phyloP scores from a whole-genome alignment of 2,113 vertebrate genomes.

The Elgaria multicarinata region DNA sequence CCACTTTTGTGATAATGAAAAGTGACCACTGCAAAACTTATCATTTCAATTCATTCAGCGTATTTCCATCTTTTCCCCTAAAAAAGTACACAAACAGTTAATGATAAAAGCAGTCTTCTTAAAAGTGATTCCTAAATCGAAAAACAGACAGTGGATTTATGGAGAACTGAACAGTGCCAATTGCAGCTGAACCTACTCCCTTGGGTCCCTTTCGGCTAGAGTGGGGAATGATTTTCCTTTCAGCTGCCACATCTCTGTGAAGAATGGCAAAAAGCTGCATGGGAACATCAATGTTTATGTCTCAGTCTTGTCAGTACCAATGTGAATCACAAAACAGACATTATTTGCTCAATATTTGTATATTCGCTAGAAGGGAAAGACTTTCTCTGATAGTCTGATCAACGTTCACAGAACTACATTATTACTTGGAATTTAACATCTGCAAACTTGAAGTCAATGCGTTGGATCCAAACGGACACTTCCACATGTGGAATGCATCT shows the following conservation, averaged over 20 bases:
- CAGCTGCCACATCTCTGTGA: neutral
- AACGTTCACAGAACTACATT: conserved; percentile 34
- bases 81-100: neutral
- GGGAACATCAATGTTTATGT: conserved; percentile 34
- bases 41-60: neutral
- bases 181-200: neutral
- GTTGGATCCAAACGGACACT: neutral
- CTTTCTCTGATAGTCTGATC: conserved; percentile 20
- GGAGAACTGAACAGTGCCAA: neutral
- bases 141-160: conserved; percentile 20
- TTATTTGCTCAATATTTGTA: conserved; percentile 55
- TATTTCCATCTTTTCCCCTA: neutral
- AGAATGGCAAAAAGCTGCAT: conserved; percentile 15
- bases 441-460: neutral
- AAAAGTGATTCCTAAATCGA: neutral
- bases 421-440: conserved; percentile 17
- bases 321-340: conserved; percentile 29
- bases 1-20: neutral
- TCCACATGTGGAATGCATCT: neutral
- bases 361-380: conserved; percentile 12
- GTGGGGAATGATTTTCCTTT: conserved; percentile 3
- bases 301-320: conserved; percentile 45
- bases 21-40: fast-evolving
- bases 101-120: neutral
- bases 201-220: neutral